Conservation (phyloP, 2,113 vertebrate genomes). For the Silurus meridionalis region DNA sequence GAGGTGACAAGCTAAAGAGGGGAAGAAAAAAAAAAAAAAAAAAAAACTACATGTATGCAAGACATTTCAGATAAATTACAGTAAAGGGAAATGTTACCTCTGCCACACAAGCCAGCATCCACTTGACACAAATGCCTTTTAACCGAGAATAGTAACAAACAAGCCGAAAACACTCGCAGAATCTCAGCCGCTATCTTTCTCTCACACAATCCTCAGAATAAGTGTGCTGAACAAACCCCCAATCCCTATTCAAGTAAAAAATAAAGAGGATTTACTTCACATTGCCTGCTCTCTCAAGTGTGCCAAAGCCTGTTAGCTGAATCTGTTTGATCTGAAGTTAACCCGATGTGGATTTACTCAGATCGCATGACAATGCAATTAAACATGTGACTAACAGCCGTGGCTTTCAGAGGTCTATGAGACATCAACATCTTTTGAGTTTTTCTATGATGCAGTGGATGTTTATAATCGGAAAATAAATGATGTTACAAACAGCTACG, state of each 20-base stretch:
- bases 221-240: background rate
- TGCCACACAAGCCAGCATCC: background rate
- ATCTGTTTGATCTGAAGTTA: slow-evolving; percentile 44
- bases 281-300: slow-evolving; percentile 22
- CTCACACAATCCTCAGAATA: background rate
- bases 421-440: background rate
- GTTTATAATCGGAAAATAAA: background rate
- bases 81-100: background rate
- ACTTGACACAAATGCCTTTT: background rate
- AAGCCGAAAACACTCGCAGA: background rate
- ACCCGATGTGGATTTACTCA: slow-evolving; percentile 37
- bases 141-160: background rate
- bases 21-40: background rate
- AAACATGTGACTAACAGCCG: slow-evolving; percentile 31
- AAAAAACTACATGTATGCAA: background rate
- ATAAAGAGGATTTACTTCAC: slow-evolving; percentile 29
- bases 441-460: too few relatives aligned
- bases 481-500: background rate
- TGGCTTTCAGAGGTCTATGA: background rate
- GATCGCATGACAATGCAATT: slow-evolving; percentile 46
- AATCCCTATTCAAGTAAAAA: too few relatives aligned
- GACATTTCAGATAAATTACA: background rate
- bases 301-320: slow-evolving; percentile 53
- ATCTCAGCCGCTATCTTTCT: background rate
- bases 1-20: background rate